Evolutionary conservation across 2,113 vertebrate genomes (phyloP).

Genomic region (Bucco capensis): DNA sequence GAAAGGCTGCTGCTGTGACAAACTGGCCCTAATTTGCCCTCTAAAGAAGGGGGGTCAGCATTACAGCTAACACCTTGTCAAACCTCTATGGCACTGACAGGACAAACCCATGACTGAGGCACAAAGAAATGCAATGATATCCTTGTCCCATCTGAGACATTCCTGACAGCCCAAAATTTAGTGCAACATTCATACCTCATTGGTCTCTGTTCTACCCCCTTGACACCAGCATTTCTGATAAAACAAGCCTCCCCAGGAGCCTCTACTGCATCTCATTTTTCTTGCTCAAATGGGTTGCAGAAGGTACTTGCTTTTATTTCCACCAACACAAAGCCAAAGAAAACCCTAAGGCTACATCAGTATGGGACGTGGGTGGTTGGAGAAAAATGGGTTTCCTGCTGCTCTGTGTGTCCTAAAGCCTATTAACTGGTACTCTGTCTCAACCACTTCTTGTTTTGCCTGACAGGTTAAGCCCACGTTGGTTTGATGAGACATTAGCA

Average conservation of each 20-base stretch:
- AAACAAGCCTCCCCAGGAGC: background rate
- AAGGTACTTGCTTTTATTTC: conserved; percentile 52
- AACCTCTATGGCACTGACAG: background rate
- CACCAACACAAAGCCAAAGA: conserved; percentile 21
- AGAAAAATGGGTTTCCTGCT: conserved; percentile 58
- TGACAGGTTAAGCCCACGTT: conserved; percentile 15
- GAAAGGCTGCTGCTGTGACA: background rate
- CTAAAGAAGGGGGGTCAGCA: background rate
- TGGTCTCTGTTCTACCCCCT: background rate
- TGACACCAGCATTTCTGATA: background rate
- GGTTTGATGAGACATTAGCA: background rate
- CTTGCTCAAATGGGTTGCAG: conserved; percentile 13
- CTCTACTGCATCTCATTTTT: background rate
- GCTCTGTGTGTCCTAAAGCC: conserved; percentile 41
- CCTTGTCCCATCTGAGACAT: background rate
- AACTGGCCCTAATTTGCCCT: background rate
- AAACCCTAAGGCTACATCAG: conserved; percentile 5
- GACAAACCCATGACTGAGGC: background rate
- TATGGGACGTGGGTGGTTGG: conserved; percentile 15
- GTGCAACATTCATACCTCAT: background rate
- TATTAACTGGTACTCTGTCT: conserved; percentile 43
- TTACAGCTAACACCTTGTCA: background rate
- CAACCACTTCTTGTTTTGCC: conserved; percentile 14
- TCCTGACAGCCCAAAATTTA: background rate
- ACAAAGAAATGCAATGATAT: background rate